Percentiles rank a stretch among this genome's conserved stretches.
Conservation (phyloP, 2,113 vertebrate species). For the Gallinago paraguaiae region DNA sequence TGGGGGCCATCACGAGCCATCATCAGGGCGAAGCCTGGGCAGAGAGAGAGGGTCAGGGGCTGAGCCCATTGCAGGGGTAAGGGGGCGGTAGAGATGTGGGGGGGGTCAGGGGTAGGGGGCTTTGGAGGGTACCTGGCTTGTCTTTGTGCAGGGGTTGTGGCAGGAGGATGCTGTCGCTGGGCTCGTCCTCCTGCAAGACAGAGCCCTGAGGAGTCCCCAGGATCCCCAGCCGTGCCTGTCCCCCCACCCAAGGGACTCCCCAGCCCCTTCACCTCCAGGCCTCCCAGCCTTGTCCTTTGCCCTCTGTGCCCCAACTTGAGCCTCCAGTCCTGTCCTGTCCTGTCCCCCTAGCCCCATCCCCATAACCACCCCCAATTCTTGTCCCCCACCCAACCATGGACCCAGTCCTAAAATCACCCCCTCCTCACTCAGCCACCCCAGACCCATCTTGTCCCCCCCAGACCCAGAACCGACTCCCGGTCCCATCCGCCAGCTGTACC, state of each 20-base stretch:
- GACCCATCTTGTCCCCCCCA: too few species aligned
- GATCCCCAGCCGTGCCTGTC: background rate
- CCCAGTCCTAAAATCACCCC: background rate
- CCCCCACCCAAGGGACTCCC: background rate
- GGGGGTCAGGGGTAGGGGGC: too few species aligned
- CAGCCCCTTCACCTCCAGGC: background rate
- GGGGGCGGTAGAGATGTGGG: too few species aligned
- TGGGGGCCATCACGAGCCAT: background rate
- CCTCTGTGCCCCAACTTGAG: background rate
- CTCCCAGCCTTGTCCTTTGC: too few species aligned
- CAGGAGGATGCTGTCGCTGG: background rate
- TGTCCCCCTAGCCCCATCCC: too few species aligned
- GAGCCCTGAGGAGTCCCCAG: background rate
- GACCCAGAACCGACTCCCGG: background rate
- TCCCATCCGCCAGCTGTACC: background rate
- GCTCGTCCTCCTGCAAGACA: background rate
- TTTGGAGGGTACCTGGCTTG: background rate
- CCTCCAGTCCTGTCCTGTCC: background rate
- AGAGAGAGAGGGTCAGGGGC: background rate
- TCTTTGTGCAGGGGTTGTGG: background rate
- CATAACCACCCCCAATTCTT: too few species aligned
- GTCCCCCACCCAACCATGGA: background rate
- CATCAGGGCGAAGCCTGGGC: background rate
- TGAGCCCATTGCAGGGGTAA: background rate
- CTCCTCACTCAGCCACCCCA: background rate